Percentiles rank a stretch among this genome's conserved stretches.
These are phyloP conservation scores for Lampris incognitus DNA, from an alignment of 2,113 vertebrate genomes.

Conservation along the genomic window DNA sequence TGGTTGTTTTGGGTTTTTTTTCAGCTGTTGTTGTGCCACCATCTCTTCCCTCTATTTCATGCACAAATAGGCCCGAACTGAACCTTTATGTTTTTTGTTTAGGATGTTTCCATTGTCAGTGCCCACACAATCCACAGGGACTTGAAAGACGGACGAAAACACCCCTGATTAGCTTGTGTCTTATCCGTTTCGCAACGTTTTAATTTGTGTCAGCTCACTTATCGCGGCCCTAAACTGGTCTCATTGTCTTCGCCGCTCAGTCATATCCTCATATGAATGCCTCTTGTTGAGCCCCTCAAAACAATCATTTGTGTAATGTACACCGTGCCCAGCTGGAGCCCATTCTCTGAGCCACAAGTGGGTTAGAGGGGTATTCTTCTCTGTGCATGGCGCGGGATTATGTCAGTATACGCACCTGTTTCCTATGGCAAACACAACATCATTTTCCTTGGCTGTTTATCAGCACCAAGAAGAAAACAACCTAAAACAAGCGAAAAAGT, in stretches of 20 bases:
- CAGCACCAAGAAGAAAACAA: constrained; percentile 32
- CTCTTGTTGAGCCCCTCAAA: constrained; percentile 48
- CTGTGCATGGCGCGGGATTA: constrained; percentile 56
- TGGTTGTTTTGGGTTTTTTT: too few relatives aligned
- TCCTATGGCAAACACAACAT: constrained; percentile 71
- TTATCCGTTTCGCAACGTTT: constrained; percentile 45
- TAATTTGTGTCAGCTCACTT: constrained; percentile 67
- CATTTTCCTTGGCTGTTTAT: constrained; percentile 57
- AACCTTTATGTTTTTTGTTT: constrained; percentile 13
- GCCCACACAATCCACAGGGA: neutral
- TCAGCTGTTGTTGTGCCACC: neutral
- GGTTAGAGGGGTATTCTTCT: constrained; percentile 47
- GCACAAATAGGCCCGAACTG: neutral
- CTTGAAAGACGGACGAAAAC: constrained; percentile 21
- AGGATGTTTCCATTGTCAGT: neutral
- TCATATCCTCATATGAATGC: constrained; percentile 73
- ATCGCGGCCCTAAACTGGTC: constrained; percentile 55
- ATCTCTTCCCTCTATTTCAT: neutral
- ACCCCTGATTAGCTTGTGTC: constrained; percentile 60
- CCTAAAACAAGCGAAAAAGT: constrained; percentile 33
- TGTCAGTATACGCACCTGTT: constrained; percentile 74
- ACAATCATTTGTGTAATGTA: constrained; percentile 63
- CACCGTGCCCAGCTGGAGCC: constrained; percentile 68
- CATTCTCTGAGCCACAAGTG: constrained; percentile 55
- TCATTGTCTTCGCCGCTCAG: constrained; percentile 67